These are phyloP conservation scores for Garrulus glandarius DNA, from an alignment of 2,797 vertebrate species.

Conservation along the genomic window DNA sequence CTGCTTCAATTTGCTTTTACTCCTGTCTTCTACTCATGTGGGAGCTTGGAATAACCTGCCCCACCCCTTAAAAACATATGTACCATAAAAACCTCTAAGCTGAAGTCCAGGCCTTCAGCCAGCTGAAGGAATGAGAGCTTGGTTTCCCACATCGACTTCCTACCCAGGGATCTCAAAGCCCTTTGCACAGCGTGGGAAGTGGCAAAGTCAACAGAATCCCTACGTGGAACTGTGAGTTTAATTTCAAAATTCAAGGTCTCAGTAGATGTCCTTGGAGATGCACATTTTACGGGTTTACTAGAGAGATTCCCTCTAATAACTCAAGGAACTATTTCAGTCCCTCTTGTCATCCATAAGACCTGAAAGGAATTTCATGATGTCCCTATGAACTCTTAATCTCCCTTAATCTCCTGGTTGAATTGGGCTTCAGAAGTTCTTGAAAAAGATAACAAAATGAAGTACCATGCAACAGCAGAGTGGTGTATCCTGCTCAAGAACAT, in stretches of 20 bases:
- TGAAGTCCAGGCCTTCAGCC: slow-evolving; percentile 6
- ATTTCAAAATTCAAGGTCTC: not conserved
- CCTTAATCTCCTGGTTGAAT: not conserved
- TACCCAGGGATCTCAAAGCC: slow-evolving; percentile 5
- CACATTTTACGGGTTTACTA: not conserved
- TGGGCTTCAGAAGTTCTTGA: not conserved
- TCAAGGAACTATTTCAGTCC: not conserved
- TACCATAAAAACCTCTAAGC: not conserved
- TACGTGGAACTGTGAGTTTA: not conserved
- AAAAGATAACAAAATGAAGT: not conserved
- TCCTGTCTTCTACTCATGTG: slow-evolving; percentile 30
- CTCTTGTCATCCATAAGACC: not conserved
- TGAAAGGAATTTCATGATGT: not conserved
- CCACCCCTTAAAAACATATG: not conserved
- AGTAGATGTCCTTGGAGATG: not conserved
- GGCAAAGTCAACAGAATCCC: slow-evolving; percentile 12
- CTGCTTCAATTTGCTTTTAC: slow-evolving; percentile 73
- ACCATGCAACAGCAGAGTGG: not conserved
- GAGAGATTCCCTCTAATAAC: not conserved
- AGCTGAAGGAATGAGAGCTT: slow-evolving; percentile 12
- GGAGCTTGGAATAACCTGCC: slow-evolving; percentile 54
- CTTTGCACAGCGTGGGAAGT: not conserved
- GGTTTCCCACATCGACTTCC: not conserved
- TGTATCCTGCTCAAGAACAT: not conserved
- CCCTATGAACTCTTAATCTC: not conserved